Evolutionary conservation across 1,140 invertebrate species (phyloP).

Genomic region (Oreohelix idahoensis): DNA sequence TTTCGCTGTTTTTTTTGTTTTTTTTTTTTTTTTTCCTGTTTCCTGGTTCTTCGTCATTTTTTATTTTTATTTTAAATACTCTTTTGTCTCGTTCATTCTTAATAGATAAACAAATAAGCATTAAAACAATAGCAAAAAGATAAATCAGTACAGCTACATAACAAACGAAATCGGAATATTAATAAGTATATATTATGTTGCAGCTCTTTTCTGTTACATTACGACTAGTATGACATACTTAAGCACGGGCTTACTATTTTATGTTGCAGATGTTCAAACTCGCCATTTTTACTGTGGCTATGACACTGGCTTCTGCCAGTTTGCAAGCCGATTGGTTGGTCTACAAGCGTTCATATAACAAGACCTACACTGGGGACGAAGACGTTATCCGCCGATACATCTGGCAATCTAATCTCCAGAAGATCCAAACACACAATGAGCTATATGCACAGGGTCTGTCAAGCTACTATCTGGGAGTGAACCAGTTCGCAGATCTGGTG

Average conservation of each 20-base stretch:
- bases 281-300: not conserved
- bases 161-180: not conserved
- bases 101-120: no score
- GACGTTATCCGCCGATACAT: conserved; percentile 44
- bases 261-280: not conserved
- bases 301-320: not conserved
- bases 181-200: not conserved
- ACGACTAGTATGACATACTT: not conserved
- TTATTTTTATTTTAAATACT: no score
- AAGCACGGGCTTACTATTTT: not conserved
- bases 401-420: conserved; percentile 61
- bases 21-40: no score
- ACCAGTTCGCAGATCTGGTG: conserved; percentile 69
- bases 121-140: not conserved
- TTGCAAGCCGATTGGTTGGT: not conserved
- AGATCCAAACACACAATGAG: conserved; percentile 50
- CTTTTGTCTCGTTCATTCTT: no score
- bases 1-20: no score
- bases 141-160: not conserved
- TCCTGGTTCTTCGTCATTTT: no score
- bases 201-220: not conserved
- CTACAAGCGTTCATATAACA: not conserved
- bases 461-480: conserved; percentile 64
- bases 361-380: not conserved
- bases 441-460: conserved; percentile 16